phyloP scores from a whole-genome alignment of 2,888 invertebrate species.

The Herminia tarsipennalis region DNA sequence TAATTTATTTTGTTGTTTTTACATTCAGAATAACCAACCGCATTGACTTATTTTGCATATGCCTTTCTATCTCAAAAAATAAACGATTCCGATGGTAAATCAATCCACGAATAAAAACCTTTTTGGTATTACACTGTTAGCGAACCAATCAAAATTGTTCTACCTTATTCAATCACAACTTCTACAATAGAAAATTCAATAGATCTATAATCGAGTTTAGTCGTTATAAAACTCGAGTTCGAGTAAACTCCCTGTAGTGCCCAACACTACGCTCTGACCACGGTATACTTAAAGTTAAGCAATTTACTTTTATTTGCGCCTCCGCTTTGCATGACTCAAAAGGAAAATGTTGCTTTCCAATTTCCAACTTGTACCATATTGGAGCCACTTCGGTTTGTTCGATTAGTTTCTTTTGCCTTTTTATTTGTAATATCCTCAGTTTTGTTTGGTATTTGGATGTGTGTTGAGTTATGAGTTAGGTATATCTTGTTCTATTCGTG shows the following conservation, averaged over 20 bases:
- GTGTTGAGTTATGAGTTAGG: too few species aligned
- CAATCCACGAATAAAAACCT: too few species aligned
- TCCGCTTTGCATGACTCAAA: constrained; percentile 70
- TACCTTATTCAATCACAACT: too few species aligned
- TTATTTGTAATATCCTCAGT: constrained; percentile 22
- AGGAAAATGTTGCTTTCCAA: constrained; percentile 67
- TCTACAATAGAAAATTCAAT: neutral
- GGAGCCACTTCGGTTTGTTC: constrained; percentile 54
- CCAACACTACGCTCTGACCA: constrained; percentile 44
- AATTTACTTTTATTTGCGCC: constrained; percentile 73
- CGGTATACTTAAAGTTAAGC: constrained; percentile 69
- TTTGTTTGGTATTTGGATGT: constrained; percentile 3
- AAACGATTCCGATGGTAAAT: too few species aligned
- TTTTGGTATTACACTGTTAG: too few species aligned
- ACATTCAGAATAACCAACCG: too few species aligned
- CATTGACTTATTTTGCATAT: too few species aligned
- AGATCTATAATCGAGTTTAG: constrained; percentile 1
- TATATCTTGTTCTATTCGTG: neutral
- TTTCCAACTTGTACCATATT: constrained; percentile 73
- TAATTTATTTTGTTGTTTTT: too few species aligned
- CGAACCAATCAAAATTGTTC: too few species aligned
- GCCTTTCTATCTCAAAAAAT: too few species aligned
- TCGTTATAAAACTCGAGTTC: constrained; percentile 10
- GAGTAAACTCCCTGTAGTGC: constrained; percentile 11
- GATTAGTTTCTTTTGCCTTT: constrained; percentile 49